Base-by-base conservation (phyloP, 2,888 invertebrate genomes). In the Parapristionchus giblindavisi region DNA sequence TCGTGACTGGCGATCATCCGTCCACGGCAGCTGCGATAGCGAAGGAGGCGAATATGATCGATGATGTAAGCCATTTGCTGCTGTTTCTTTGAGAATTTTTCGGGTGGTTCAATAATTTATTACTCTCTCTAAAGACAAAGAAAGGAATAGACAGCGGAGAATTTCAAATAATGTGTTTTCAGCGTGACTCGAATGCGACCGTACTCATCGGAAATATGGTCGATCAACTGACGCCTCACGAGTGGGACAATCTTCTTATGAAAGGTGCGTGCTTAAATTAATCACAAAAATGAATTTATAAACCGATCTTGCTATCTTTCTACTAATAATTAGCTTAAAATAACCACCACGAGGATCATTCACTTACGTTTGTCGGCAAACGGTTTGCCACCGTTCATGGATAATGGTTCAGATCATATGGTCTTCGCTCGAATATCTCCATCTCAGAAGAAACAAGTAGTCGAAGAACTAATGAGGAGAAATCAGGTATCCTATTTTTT, bases 1-100 rank as follows among this genome's bases (percentile, higher is more conserved):
- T 78, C 56, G 75, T 78, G 1, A 78, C 78, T 4, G 78, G 78
- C 4, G 78, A 78, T 60, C 78, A 78, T 75, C 78, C 74, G 2
- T 63, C 71, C 1, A 77, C 78, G 24, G 78, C 78, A 24, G 74
- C 76, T n/a, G 77, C 77, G 17, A 60, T 77, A n/a, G 77, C 77
- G 1, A 58, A 70, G 11, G 70, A 77, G n/a, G 66, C 75, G 48
- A 70, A 74, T 0, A 43, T 77, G 17, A 70, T 75, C 32, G 78
- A 78, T 56, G 77, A 65, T 51, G 76, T 74, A 14, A 3, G 8
- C 11, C n/a, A 24, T 11, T 60, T n/a, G n/a, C n/a, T n/a, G n/a
- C n/a, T n/a, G n/a, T n/a, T n/a, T n/a, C n/a, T n/a, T n/a, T n/a
- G n/a, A n/a, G n/a, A n/a, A n/a, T n/a, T n/a, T n/a, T n/a, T n/a